Evolutionary conservation across 2,113 vertebrate species (phyloP).

Genomic region (Orthonyx spaldingii): DNA sequence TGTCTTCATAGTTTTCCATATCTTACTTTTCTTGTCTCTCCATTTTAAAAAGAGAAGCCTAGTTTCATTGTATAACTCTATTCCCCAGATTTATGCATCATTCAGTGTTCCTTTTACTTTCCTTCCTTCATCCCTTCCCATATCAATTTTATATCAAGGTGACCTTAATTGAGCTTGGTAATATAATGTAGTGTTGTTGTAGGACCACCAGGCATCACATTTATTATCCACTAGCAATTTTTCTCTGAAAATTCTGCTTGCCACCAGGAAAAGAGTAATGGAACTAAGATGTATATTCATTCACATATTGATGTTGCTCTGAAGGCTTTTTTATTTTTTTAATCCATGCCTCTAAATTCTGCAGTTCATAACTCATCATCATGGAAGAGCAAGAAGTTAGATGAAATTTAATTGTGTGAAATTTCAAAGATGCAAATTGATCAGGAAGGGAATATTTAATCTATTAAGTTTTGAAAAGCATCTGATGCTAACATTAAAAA

Average conservation of each 20-base stretch:
- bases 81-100: neutral
- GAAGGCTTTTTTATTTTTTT: neutral
- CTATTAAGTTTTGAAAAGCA: constrained; percentile 56
- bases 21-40: neutral
- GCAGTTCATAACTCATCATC: constrained; percentile 41
- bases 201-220: constrained; percentile 17
- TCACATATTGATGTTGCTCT: constrained; percentile 7
- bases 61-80: neutral
- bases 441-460: constrained; percentile 32
- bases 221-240: constrained; percentile 32
- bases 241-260: constrained; percentile 27
- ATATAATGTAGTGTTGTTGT: constrained; percentile 5
- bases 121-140: neutral
- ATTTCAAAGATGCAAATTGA: constrained; percentile 55
- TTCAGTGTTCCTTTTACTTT: neutral
- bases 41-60: neutral
- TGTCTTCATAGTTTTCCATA: neutral
- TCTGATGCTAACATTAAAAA: constrained; percentile 33
- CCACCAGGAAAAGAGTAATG: constrained; percentile 22
- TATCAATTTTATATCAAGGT: constrained; percentile 45
- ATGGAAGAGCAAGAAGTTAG: constrained; percentile 21
- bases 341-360: neutral
- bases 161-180: constrained; percentile 20
- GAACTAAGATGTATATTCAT: neutral
- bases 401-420: constrained; percentile 49